Base-by-base conservation (phyloP, 2,797 vertebrate species). In the Catostomus latipinnis region DNA sequence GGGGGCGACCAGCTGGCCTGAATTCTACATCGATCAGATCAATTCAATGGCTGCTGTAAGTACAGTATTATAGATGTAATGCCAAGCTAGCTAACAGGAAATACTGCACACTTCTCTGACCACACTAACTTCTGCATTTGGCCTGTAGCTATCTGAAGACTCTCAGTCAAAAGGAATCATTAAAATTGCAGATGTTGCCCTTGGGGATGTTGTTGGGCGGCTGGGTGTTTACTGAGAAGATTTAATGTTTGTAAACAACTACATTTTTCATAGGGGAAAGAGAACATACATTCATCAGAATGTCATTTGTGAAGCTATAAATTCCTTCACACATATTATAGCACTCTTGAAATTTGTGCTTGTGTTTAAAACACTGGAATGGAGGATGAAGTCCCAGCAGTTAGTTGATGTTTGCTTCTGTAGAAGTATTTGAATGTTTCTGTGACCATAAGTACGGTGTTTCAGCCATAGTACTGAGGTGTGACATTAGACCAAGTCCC, bases 21-120 rank as follows among this genome's bases (percentile, higher is more conserved):
- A 99, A 84, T 99, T 95, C 93, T 99, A 99, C 92, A 99, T 99
- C 0, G 97, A 99, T 91, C 97, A 98, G 89, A 94, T 99, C 80
- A 98, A 96, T 88, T 97, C 94, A 52, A 98, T 98, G 97, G 97
- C 98, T 92, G 96, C 97, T 93, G 98, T 99, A 90, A 96, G 97
- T 97, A 90, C 34, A 34, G 34, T 34, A n/a, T 16, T 5, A 54
- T 54, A 48, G 43, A 63, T 6, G 7, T 6, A 62, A 62, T 65
- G 49, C 62, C 11, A 16, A 11, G 2, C 5, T 22, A 63, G 54
- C 43, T 22, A 57, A 72, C 6, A 8, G 43, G 12, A 71, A 63
- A 65, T 18, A 77, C 67, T 77, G 46, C 46, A 78, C 7, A 52
- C 13, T 46, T 77, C 10, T 7, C 70, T 10, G 46, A 8, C 18